phyloP scores from a whole-genome alignment of 2,888 invertebrate species.

The Pharmacophagus antenor region DNA sequence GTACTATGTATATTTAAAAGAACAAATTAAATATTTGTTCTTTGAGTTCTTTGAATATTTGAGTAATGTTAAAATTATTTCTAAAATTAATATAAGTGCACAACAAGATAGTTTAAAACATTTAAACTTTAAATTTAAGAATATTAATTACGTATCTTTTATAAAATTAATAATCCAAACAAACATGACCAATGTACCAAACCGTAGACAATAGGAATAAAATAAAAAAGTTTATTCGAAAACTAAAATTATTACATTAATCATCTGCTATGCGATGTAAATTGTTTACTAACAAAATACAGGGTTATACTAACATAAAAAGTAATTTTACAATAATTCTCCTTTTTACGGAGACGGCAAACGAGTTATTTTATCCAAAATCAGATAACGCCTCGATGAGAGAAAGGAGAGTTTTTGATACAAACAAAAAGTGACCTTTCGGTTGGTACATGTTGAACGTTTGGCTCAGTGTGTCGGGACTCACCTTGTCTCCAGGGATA shows the following conservation, averaged over 20 bases:
- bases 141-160: too few species aligned
- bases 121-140: too few species aligned
- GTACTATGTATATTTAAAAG: neutral
- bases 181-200: neutral
- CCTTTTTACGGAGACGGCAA: conserved; percentile 6
- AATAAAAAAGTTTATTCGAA: neutral
- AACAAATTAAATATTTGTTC: too few species aligned
- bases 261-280: neutral
- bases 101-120: too few species aligned
- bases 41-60: too few species aligned
- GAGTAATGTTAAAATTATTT: too few species aligned
- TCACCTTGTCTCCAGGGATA: conserved; percentile 92
- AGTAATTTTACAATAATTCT: neutral
- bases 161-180: too few species aligned
- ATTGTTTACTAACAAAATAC: conserved; percentile 26
- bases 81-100: too few species aligned
- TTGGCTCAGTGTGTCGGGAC: conserved; percentile 25
- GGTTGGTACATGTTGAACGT: conserved; percentile 33
- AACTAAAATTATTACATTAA: neutral
- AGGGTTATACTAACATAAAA: conserved; percentile 2
- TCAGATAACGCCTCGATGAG: conserved; percentile 47
- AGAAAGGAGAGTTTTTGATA: conserved; percentile 67
- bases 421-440: conserved; percentile 55
- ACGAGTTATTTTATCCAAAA: conserved; percentile 13
- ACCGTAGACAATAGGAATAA: neutral